Evolutionary conservation across 92 coral and sea anemone genomes (phyloP).

Genomic region (Porites lobata): DNA sequence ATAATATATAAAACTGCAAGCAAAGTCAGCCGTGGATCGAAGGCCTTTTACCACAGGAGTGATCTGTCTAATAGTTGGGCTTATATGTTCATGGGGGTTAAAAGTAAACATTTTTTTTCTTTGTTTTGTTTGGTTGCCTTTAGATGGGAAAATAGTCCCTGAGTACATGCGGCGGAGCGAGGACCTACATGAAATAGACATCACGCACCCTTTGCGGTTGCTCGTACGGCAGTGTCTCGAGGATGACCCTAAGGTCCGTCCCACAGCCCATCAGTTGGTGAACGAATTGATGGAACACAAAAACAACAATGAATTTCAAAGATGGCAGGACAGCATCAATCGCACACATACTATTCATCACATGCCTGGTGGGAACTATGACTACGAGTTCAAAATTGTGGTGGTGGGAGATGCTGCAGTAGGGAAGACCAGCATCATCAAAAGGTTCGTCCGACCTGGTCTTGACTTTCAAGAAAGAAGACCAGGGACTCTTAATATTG

Average conservation of each 20-base stretch:
- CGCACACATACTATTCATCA: constrained; percentile 34
- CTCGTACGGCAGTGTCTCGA: constrained; percentile 70
- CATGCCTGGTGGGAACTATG: constrained; percentile 43
- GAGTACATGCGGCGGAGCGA: constrained; percentile 80
- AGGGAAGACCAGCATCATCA: constrained; percentile 82
- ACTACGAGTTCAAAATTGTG: constrained; percentile 81
- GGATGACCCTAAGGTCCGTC: constrained; percentile 72
- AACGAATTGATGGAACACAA: neutral
- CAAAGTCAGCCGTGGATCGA: too few species aligned
- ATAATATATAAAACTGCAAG: too few species aligned
- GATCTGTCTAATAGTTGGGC: too few species aligned
- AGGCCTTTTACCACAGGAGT: too few species aligned
- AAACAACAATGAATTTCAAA: constrained; percentile 4
- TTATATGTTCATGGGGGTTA: too few species aligned
- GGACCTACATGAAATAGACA: constrained; percentile 64
- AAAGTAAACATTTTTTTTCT: too few species aligned
- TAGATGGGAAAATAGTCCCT: constrained; percentile 71
- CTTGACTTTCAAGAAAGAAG: constrained; percentile 4
- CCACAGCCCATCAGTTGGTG: constrained; percentile 42
- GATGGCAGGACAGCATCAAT: constrained; percentile 22
- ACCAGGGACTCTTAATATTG: constrained; percentile 45
- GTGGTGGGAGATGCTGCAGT: constrained; percentile 79
- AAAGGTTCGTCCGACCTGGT: constrained; percentile 71
- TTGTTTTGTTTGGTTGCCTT: neutral
- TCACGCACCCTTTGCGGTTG: constrained; percentile 66